Evolutionary conservation across 2,113 vertebrate species (phyloP), one percentile per base, ranked within the genome.

Genomic region (Cavia porcellus): DNA sequence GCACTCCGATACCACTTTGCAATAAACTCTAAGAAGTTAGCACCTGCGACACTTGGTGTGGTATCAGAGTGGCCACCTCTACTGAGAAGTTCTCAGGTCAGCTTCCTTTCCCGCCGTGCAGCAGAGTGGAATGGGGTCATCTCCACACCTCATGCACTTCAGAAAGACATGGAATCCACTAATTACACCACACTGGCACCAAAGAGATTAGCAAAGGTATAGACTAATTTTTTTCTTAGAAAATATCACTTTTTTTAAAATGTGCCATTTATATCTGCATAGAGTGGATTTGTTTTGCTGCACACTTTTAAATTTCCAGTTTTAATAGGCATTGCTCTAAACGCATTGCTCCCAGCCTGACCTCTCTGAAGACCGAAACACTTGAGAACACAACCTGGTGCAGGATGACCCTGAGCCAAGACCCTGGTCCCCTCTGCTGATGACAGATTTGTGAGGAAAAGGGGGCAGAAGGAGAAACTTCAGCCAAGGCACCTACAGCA

Each of bases 41-140:
- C n/a, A 3, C 15, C 8, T 7, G 22, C 15, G 38, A 17, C 50
- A 0, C 1, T 42, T 1, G 14, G 19, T 2, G 30, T 9, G 0
- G 35, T 42, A 9, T 47, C 30, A 0, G 62, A 15, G 47, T 8
- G 5, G 2, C 52, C 32, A 9, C 5, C 0, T 10, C 3, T 7
- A 4, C 57, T 3, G 42, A 7, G 20, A 55, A 55, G 57, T 19
- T 9, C 14, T 7, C 9, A 6, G 50, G 5, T 13, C 0, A 3
- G 20, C 61, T 4, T 17, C 25, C 57, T 30, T 47, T 80, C 10
- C 35, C 32, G 2, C 22, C 6, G 3, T 9, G 1, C 7, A 2
- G 32, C 64, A 15, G 64, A 75, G 15, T 14, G 17, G 70, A 85
- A 14, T 24, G 5, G 55, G 66, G 14, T 22, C 2, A 13, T 8